Evolutionary conservation across 2,113 vertebrate species (phyloP), one percentile per base, ranked within the genome.

Genomic region (Mirza zaza): DNA sequence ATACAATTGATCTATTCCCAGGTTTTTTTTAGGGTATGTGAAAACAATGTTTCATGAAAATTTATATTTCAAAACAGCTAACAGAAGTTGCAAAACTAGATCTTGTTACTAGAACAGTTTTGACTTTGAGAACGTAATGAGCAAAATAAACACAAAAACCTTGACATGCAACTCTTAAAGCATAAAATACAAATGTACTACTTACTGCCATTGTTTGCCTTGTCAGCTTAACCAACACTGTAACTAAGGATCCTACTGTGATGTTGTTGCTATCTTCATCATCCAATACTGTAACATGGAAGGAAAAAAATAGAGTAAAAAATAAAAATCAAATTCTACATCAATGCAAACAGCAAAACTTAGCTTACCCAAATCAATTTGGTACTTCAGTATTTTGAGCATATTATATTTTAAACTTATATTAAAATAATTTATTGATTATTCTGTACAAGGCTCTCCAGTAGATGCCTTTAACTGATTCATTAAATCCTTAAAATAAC

Each of bases 261-360:
- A 99, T 99, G 97, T 99, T 99, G 98, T 99, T 99, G 98, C 99
- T 99, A 97, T 99, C 99, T 98, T 99, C 99, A 97, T 99, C 99
- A 98, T 99, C 99, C 97, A 99, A 98, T 85, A 99, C 99, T 99
- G 94, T 50, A 92, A 96, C 1, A 52, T 3, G 57, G 96, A 92
- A 96, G 52, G 45, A 82, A 97, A 36, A 92, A 3, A 95, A 97
- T 2, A 67, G 8, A 82, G 17, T 36, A 61, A 81, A 96, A 86
- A 59, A 73, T 42, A 84, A 90, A 83, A 89, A 92, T 50, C 48
- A 81, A 71, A 55, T 32, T 84, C 29, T 85, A 88, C 15, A 15
- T 89, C 39, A 96, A 95, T 4, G 6, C 18, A 94, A 88, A 87
- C 4, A 81, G 15, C 59, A 97, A 91, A 86, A 87, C 23, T 45